Conservation (phyloP, 1,140 invertebrate species). For the Meloidogyne hapla region DNA sequence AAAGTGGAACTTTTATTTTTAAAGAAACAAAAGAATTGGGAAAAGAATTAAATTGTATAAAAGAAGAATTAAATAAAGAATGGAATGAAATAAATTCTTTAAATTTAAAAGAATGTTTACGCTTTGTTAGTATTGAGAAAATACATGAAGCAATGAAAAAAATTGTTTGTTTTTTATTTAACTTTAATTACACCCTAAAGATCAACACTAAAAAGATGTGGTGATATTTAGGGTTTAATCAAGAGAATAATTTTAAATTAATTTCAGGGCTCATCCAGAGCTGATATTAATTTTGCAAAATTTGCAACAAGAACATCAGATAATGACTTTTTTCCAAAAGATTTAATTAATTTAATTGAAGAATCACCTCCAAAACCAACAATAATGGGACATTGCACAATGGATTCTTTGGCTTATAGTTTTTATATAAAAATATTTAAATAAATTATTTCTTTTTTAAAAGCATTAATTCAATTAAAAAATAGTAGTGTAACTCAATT, state of each 20-base stretch:
- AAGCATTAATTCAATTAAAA: conserved; percentile 32
- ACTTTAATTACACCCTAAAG: too few relatives aligned
- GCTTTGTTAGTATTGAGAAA: conserved; percentile 28
- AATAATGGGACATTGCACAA: conserved; percentile 32
- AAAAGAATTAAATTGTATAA: conserved; percentile 26
- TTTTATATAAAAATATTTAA: neutral
- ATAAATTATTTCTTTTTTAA: conserved; percentile 4
- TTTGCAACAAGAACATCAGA: conserved; percentile 40
- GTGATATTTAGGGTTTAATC: too few relatives aligned
- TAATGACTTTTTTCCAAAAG: conserved; percentile 39
- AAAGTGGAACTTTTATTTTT: conserved; percentile 17
- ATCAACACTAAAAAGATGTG: too few relatives aligned
- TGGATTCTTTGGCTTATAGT: conserved; percentile 36
- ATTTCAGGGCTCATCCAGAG: conserved; percentile 24
- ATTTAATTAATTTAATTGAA: conserved; percentile 38
- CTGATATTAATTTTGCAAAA: conserved; percentile 40
- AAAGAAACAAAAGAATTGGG: conserved; percentile 38
- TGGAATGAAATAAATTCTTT: conserved; percentile 13
- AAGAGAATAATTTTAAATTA: neutral
- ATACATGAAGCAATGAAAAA: conserved; percentile 34
- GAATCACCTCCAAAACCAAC: conserved; percentile 39
- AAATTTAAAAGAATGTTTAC: conserved; percentile 41
- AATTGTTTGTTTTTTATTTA: conserved; percentile 20
- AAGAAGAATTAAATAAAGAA: neutral
- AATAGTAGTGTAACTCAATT: conserved; percentile 34